Percentiles rank a stretch among this genome's conserved stretches.
phyloP scores from a whole-genome alignment of 2,113 vertebrate genomes.

The Polyodon spathula region DNA sequence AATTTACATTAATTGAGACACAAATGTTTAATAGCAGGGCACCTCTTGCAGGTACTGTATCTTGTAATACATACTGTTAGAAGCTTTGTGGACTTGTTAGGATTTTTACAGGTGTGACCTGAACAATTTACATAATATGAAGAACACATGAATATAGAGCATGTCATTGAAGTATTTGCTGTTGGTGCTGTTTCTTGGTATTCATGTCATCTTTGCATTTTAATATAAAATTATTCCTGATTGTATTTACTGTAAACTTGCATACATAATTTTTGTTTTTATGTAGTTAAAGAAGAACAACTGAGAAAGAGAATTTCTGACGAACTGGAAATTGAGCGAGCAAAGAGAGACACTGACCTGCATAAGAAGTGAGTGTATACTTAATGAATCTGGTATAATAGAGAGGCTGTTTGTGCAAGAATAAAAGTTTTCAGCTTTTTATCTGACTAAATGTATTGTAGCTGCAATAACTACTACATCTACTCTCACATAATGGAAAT shows the following conservation, averaged over 20 bases:
- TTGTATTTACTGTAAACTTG: too few relatives aligned
- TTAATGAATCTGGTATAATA: neutral
- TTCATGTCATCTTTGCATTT: too few relatives aligned
- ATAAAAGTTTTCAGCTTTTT: neutral
- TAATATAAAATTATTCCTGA: too few relatives aligned
- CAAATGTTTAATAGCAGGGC: too few relatives aligned
- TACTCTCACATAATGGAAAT: too few relatives aligned
- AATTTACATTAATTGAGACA: too few relatives aligned
- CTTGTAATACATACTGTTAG: too few relatives aligned
- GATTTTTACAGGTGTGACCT: neutral
- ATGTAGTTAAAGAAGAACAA: conserved; percentile 61
- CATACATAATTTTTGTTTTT: conserved; percentile 10
- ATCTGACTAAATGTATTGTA: too few relatives aligned
- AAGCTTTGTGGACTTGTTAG: neutral
- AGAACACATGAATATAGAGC: neutral
- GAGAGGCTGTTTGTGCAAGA: neutral
- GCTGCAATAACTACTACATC: too few relatives aligned
- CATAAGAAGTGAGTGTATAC: conserved; percentile 54
- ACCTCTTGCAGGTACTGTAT: too few relatives aligned
- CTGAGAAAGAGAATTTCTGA: conserved; percentile 64
- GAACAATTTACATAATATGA: neutral
- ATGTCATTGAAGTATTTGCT: neutral
- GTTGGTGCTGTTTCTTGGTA: neutral
- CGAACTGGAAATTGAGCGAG: conserved; percentile 58
- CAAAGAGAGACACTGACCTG: conserved; percentile 54